Evolutionary conservation across 2,888 invertebrate species (phyloP).

Genomic region (Heliconius ethilla): DNA sequence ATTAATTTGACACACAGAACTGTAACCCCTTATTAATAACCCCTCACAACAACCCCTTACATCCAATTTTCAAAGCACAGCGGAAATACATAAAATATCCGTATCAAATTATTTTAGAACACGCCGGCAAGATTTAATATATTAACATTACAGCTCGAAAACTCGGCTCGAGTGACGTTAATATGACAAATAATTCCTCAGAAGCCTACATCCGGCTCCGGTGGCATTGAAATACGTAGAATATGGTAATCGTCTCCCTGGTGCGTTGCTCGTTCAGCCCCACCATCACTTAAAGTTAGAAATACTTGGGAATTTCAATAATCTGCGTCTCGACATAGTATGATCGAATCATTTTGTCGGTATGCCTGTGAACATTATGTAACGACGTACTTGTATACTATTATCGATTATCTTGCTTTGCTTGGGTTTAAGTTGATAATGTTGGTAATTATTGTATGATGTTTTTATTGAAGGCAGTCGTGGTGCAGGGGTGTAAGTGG

Average conservation of each 20-base stretch:
- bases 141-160: slow-evolving; percentile 70
- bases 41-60: not conserved
- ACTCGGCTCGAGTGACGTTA: slow-evolving; percentile 73
- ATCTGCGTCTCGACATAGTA: slow-evolving; percentile 29
- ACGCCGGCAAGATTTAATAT: slow-evolving; percentile 71
- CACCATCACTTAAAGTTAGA: slow-evolving; percentile 64
- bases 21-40: not conserved
- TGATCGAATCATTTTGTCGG: slow-evolving; percentile 30
- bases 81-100: slow-evolving; percentile 49
- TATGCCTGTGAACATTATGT: slow-evolving; percentile 22
- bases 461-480: not conserved
- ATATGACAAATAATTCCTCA: slow-evolving; percentile 79
- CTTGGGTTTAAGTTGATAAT: not conserved
- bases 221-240: slow-evolving; percentile 68
- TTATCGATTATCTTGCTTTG: slow-evolving; percentile 2
- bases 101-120: slow-evolving; percentile 59
- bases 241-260: slow-evolving; percentile 77
- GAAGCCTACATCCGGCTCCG: slow-evolving; percentile 66
- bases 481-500: not conserved
- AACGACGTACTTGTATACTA: not conserved
- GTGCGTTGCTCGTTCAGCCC: slow-evolving; percentile 59
- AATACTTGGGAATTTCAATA: slow-evolving; percentile 53
- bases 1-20: not conserved
- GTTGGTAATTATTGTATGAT: not conserved
- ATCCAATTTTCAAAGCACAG: not conserved